These are phyloP conservation scores for Sylvia atricapilla DNA, from an alignment of 2,113 vertebrate genomes.

Conservation along the genomic window DNA sequence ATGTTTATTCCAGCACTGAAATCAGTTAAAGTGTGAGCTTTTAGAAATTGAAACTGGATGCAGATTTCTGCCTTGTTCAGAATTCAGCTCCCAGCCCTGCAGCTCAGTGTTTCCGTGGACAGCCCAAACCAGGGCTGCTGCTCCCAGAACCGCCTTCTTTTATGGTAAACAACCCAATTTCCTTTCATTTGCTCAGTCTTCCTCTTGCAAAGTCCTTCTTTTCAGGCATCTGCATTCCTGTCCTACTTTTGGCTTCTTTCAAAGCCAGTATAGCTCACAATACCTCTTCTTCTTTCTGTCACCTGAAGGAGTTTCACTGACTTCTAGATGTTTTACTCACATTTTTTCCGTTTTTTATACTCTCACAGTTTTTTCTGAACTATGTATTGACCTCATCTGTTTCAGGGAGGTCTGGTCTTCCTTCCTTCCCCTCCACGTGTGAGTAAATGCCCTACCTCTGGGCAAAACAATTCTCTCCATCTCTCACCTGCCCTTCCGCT, in stretches of 20 bases:
- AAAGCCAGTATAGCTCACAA: neutral
- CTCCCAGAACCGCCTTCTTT: neutral
- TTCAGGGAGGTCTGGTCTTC: neutral
- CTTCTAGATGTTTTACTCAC: neutral
- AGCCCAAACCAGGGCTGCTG: neutral
- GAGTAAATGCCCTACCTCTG: neutral
- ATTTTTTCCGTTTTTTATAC: neutral
- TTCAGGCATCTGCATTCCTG: neutral
- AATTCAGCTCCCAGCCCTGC: neutral
- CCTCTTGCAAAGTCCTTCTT: neutral
- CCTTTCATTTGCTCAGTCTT: neutral
- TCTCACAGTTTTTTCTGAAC: neutral
- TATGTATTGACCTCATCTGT: neutral
- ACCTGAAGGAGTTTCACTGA: neutral
- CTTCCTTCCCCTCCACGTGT: rapidly evolving
- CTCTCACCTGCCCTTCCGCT: too few relatives aligned
- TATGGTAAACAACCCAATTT: rapidly evolving
- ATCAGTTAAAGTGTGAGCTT: neutral
- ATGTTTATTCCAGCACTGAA: neutral
- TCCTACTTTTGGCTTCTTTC: neutral
- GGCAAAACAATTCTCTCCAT: neutral
- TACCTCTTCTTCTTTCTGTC: neutral
- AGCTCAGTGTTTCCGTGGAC: neutral
- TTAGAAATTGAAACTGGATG: neutral
- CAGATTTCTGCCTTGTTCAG: neutral